Evolutionary conservation across 2,113 vertebrate species (phyloP), one percentile per base, ranked within the genome.

Genomic region (Ploceus nigricollis): DNA sequence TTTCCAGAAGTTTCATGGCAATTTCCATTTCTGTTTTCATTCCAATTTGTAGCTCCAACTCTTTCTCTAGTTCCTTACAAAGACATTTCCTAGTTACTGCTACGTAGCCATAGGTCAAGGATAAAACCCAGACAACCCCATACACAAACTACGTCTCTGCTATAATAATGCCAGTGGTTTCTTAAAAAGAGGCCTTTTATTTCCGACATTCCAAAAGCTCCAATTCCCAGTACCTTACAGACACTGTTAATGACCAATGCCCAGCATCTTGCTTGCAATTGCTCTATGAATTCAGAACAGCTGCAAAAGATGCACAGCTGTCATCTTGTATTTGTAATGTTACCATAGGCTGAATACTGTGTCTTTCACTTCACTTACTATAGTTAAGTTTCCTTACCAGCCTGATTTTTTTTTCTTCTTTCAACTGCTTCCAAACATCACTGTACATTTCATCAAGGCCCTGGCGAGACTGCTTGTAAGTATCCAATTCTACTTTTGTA

Each of bases 21-120:
- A 99, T 99, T 97, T 99, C 99, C 98, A 99, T 99, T 97, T 99
- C 99, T 31, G 99, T 98, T 98, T 99, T 99, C 97, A 99, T 98
- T 39, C 98, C 98, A 75, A 99, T 98, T 95, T 99, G 99, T 73
- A 99, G 97, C 92, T 99, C 98, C 96, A 99, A 66, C 96, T 99
- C 99, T 72, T 98, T 99, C 89, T 99, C 99, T 94, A 99, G 94
- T 97, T 99, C 99, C 99, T 99, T 96, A 89, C 75, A 92, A 95
- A 76, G 56, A 95, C 15, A 95, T 87, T 78, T 87, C 70, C 83
- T 48, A 79, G 37, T 94, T 81, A 96, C 63, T 91, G 56, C 65
- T 69, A 64, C 0, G 15, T 21, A 53, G 58, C 39, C 25, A 11
- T 4, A 31, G 3, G 19, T 48, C 56, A 85, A 33, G 18, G 48